Conservation (phyloP, 2,888 invertebrate species). For the Cynaeus angustus region DNA sequence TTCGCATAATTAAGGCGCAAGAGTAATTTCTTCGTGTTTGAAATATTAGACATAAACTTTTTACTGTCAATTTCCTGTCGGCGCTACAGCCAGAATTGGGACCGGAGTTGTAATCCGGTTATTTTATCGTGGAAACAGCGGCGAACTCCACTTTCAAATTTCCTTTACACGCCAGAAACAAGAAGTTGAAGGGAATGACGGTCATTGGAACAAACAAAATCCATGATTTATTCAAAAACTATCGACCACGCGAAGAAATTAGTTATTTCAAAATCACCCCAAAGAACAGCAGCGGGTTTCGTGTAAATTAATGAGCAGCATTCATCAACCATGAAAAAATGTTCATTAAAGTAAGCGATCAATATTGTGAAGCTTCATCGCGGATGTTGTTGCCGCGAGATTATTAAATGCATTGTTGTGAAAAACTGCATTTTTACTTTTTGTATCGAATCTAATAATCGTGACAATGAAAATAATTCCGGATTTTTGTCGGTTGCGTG, state of each 20-base stretch:
- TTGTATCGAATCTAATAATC: not conserved
- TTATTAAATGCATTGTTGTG: not conserved
- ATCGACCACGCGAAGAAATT: not conserved
- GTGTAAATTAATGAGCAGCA: too few relatives aligned
- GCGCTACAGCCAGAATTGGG: constrained; percentile 49
- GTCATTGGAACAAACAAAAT: not conserved
- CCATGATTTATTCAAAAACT: not conserved
- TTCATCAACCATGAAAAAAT: not conserved
- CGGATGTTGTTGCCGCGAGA: not conserved
- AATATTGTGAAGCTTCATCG: constrained; percentile 1
- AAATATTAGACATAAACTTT: constrained; percentile 41
- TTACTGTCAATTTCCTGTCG: constrained; percentile 56
- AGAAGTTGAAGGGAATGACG: constrained; percentile 56
- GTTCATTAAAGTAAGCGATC: not conserved
- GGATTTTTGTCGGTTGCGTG: constrained; percentile 2
- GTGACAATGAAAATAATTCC: constrained; percentile 1
- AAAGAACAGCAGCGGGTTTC: too few relatives aligned
- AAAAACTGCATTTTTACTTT: not conserved
- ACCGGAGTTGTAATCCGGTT: constrained; percentile 53
- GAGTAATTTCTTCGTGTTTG: constrained; percentile 23
- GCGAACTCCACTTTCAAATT: constrained; percentile 56
- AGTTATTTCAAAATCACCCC: not conserved
- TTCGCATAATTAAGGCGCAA: constrained; percentile 25
- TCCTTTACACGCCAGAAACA: constrained; percentile 53
- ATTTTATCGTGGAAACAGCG: constrained; percentile 58